Conservation (phyloP, 2,113 vertebrate genomes). For the Gasterosteus nipponicus region DNA sequence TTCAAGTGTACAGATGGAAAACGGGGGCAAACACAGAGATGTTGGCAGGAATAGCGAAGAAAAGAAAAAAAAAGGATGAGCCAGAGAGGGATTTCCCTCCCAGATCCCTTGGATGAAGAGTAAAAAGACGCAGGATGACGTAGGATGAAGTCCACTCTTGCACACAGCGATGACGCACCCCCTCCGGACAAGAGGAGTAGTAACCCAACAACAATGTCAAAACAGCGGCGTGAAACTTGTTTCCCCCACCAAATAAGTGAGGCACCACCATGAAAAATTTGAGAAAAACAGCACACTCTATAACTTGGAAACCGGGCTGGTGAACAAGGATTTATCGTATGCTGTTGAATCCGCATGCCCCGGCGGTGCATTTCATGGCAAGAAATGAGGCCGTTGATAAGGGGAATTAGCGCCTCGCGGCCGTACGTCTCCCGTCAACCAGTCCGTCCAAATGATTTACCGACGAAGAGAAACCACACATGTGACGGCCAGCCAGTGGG, state of each 20-base stretch:
- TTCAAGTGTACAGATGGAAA: not conserved
- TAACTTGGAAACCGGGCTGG: not conserved
- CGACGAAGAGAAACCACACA: conserved; percentile 1
- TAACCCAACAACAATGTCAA: not conserved
- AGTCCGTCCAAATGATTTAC: not conserved
- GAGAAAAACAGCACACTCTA: not conserved
- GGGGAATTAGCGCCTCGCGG: not conserved
- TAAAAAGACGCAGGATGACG: conserved; percentile 28
- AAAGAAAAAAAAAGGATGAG: conserved; percentile 3
- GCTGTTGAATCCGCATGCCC: not conserved
- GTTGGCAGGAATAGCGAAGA: not conserved
- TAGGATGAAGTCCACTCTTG: conserved; percentile 32
- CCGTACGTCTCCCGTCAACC: not conserved
- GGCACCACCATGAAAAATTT: not conserved
- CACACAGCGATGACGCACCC: conserved; percentile 14
- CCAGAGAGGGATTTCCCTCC: conserved; percentile 27
- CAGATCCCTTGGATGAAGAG: not conserved
- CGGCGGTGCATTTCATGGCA: not conserved
- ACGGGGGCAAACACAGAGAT: not conserved
- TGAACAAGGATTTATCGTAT: no score
- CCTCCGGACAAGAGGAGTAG: not conserved
- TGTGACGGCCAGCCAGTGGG: not conserved
- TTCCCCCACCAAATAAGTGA: not conserved
- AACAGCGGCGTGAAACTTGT: conserved; percentile 15
- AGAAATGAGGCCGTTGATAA: not conserved